Conservation (phyloP, 2,113 vertebrate genomes). For the Halcyon senegalensis region DNA sequence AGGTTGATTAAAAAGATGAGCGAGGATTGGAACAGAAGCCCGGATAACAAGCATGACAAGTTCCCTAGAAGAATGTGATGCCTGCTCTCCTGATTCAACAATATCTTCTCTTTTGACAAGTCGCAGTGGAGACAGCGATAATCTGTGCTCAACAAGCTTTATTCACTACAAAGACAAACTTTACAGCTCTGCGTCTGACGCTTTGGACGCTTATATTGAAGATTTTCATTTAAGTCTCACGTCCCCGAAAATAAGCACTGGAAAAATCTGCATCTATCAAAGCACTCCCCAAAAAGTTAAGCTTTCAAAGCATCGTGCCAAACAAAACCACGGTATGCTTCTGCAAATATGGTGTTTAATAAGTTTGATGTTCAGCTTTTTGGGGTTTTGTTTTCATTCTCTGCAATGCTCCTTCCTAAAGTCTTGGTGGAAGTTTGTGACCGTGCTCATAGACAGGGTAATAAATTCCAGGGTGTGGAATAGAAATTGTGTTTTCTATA, state of each 20-base stretch:
- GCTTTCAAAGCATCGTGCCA: neutral
- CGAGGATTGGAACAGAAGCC: neutral
- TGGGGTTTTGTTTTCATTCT: neutral
- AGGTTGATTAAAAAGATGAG: constrained; percentile 33
- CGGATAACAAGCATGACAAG: constrained; percentile 61
- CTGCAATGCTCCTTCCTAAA: neutral
- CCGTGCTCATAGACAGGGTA: no score
- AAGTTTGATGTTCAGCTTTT: neutral
- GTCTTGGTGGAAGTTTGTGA: neutral
- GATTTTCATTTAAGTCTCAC: constrained; percentile 80
- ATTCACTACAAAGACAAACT: constrained; percentile 80
- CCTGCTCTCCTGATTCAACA: constrained; percentile 79
- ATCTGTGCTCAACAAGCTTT: neutral
- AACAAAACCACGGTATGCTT: constrained; percentile 37
- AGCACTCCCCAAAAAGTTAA: neutral
- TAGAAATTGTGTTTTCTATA: neutral
- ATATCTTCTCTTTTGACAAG: constrained; percentile 82
- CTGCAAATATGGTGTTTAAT: neutral
- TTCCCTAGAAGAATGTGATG: neutral
- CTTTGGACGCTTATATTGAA: constrained; percentile 89
- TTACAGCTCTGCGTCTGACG: constrained; percentile 86
- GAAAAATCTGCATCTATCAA: constrained; percentile 52
- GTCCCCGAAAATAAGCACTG: constrained; percentile 16
- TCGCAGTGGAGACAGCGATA: constrained; percentile 66
- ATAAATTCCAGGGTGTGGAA: neutral